Evolutionary conservation across 1,140 invertebrate species (phyloP).

Genomic region (Ceratina calcarata): DNA sequence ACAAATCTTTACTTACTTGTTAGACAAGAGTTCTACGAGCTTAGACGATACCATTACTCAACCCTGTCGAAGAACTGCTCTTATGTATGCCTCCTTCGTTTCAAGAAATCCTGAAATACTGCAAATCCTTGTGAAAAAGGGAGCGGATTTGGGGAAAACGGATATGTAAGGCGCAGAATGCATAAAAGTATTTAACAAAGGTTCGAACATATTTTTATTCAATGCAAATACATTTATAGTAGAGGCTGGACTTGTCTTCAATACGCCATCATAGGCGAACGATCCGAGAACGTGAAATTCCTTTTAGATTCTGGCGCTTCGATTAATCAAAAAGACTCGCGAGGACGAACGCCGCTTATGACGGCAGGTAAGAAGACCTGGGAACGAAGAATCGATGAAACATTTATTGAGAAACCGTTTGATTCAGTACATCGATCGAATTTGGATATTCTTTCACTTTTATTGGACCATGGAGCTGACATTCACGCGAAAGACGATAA

Average conservation of each 20-base stretch:
- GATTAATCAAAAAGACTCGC: conserved; percentile 64
- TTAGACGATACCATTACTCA: conserved; percentile 54
- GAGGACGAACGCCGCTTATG: conserved; percentile 65
- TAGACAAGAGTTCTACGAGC: conserved; percentile 40
- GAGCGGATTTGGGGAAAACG: conserved; percentile 39
- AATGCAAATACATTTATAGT: conserved; percentile 28
- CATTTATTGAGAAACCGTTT: not conserved
- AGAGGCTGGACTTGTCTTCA: conserved; percentile 57
- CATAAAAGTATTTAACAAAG: not conserved
- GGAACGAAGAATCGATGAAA: not conserved
- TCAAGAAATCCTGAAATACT: conserved; percentile 52
- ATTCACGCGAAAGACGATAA: conserved; percentile 44
- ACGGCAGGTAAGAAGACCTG: conserved; percentile 45
- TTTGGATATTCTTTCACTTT: conserved; percentile 46
- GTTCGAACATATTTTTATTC: not conserved
- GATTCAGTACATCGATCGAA: conserved; percentile 57
- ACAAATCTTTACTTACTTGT: conserved; percentile 51
- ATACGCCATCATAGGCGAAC: conserved; percentile 56
- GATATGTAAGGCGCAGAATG: conserved; percentile 46
- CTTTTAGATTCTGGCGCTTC: conserved; percentile 74
- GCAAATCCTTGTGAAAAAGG: conserved; percentile 52
- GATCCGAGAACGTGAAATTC: conserved; percentile 67
- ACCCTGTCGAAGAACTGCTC: conserved; percentile 51
- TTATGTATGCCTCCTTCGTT: conserved; percentile 60
- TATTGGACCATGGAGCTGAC: conserved; percentile 57